Evolutionary conservation across 2,113 vertebrate species (phyloP).

Genomic region (Gymnobelideus leadbeateri): DNA sequence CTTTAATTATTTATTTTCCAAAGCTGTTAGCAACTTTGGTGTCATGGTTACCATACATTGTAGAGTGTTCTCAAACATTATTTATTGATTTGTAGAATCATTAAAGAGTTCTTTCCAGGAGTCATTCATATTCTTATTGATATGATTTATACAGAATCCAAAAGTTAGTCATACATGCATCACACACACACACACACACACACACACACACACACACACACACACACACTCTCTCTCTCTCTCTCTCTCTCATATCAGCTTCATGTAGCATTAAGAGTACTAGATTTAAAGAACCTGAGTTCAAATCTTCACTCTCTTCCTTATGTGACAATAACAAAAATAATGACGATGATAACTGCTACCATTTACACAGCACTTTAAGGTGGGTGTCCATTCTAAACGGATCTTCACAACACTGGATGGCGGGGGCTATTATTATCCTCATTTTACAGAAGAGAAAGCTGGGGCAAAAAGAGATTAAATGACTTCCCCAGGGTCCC

Average conservation of each 20-base stretch:
- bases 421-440: neutral
- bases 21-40: neutral
- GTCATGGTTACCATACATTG: neutral
- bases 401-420: neutral
- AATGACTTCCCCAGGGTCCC: neutral
- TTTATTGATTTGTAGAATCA: neutral
- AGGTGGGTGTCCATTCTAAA: too few species aligned
- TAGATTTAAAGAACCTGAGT: neutral
- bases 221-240: too few species aligned
- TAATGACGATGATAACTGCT: neutral
- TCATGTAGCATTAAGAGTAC: neutral
- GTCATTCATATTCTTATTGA: neutral
- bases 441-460: neutral
- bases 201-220: too few species aligned
- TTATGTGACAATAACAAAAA: neutral
- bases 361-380: neutral
- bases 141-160: neutral
- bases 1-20: neutral
- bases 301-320: neutral
- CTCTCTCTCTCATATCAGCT: neutral
- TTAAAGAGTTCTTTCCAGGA: neutral
- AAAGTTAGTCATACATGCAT: neutral
- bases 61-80: neutral
- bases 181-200: too few species aligned
- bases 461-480: neutral